phyloP scores from a whole-genome alignment of 2,888 invertebrate genomes.

The Athalia circularis region DNA sequence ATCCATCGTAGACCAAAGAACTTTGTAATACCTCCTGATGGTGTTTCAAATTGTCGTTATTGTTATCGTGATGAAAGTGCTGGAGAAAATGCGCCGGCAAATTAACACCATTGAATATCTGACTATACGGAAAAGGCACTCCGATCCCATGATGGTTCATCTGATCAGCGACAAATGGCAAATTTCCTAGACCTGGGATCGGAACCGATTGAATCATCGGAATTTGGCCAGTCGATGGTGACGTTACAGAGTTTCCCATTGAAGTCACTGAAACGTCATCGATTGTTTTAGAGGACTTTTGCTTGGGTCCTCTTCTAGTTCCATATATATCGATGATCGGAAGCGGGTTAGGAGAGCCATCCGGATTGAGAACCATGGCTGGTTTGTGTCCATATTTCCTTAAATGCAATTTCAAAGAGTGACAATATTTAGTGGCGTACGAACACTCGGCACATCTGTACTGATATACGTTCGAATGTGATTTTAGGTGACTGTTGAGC shows the following conservation, averaged over 20 bases:
- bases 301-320: conserved; percentile 90
- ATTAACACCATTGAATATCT: conserved; percentile 54
- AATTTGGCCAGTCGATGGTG: conserved; percentile 49
- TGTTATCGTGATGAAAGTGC: conserved; percentile 46
- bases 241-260: conserved; percentile 27
- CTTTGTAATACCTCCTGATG: not conserved
- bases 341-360: conserved; percentile 91
- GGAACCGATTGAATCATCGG: conserved; percentile 11
- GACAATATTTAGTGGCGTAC: conserved; percentile 98
- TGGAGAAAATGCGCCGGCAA: conserved; percentile 49
- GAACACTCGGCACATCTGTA: conserved; percentile 95
- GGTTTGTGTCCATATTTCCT: conserved; percentile 94
- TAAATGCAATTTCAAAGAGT: conserved; percentile 96
- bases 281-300: conserved; percentile 67
- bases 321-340: conserved; percentile 95
- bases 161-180: conserved; percentile 62
- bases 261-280: conserved; percentile 51
- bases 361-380: conserved; percentile 91
- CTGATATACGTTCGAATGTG: conserved; percentile 94
- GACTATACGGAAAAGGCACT: conserved; percentile 63
- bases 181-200: conserved; percentile 55
- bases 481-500: conserved; percentile 98
- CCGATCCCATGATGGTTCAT: conserved; percentile 71
- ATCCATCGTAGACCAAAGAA: no score
- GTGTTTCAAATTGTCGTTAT: conserved; percentile 40